Base-by-base conservation (phyloP, 2,113 vertebrate species). In the Stegostoma tigrinum region DNA sequence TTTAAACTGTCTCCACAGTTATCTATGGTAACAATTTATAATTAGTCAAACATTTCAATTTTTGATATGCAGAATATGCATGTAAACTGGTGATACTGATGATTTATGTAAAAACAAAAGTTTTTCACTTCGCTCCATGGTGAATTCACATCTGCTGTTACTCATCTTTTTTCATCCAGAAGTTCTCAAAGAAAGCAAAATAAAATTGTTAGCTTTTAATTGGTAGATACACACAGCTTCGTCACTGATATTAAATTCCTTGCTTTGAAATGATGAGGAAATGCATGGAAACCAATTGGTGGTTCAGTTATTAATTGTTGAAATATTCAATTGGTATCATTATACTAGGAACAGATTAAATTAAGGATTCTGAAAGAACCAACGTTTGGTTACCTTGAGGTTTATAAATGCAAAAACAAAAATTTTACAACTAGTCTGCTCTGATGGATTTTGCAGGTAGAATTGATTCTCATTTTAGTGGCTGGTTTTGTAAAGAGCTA, bases 401-500 rank as follows among this genome's bases (percentile, higher is more conserved):
- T 90, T 90, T 61, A 55, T 61, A 10, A 61, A 64, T 14, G 45
- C 17, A 83, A 45, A 90, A 34, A 17, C 17, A 45, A 34, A 48
- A 52, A 75, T 72, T 48, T 94, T 48, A 95, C 94, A 48, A 48
- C 23, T 75, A 27, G 72, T 52, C 8, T 61, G 87, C 52, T 52
- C 87, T 55, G 61, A 14, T 52, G 87, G 87, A 14, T 90, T 95
- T 30, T 95, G 94, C 45, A 95, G 94, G 94, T 95, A 95, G 94
- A 75, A 72, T 72, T 95, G 94, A 95, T 95, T 95, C 94, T 95
- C 68, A 95, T 95, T 95, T 95, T 97, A 96, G 97, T 97, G 97
- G 97, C 97, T 97, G 96, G 97, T 97, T 96, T 95, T 97, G 96
- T 97, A 96, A 96, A 97, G 96, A 96, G 95, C 97, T 97, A 97